Base-by-base conservation (phyloP, 2,797 vertebrate species). In the Spinibarbus caldwelli region DNA sequence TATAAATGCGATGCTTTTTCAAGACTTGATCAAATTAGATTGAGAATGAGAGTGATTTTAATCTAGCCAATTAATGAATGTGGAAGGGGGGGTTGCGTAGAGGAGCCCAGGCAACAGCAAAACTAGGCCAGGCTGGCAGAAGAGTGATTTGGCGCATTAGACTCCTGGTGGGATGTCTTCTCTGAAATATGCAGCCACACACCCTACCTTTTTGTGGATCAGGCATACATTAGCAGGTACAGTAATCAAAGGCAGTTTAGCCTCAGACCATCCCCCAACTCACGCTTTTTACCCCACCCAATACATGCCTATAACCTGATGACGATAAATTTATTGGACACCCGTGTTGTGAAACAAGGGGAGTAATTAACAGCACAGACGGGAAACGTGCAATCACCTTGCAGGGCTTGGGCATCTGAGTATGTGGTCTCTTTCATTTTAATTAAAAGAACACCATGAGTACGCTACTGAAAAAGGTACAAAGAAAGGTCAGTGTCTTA, bases 101-200 rank as follows among this genome's bases (percentile, higher is more conserved):
- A 81, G 86, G 89, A 90, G 82, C 88, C 73, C 75, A 78, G 72
- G 89, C 87, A 80, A 67, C 82, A 91, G 89, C 80, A 45, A 68
- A 94, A 91, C 89, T 93, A 91, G 92, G 91, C 84, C 92, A 93
- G 72, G 83, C 85, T 87, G 64, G 64, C 86, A 79, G 82, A 90
- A 90, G 86, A 91, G 85, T 86, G 89, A 91, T 92, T 91, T 90
- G 86, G 87, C 85, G 84, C 86, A 90, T 90, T 92, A 93, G 91
- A 88, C 90, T 90, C 90, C 92, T 92, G 89, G 88, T 93, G 91
- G 89, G 88, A 90, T 86, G 87, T 89, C 89, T 85, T 84, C 83
- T 89, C 85, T 88, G 84, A 91, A 93, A 93, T 93, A 91, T 91
- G 82, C 90, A 91, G 85, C 87, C 89, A 90, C 89, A 92, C 82